A percentile compares a stretch with the other conserved stretches of the same genome.
Conservation (phyloP, 2,888 invertebrate species). For the Stomorhina lunata region DNA sequence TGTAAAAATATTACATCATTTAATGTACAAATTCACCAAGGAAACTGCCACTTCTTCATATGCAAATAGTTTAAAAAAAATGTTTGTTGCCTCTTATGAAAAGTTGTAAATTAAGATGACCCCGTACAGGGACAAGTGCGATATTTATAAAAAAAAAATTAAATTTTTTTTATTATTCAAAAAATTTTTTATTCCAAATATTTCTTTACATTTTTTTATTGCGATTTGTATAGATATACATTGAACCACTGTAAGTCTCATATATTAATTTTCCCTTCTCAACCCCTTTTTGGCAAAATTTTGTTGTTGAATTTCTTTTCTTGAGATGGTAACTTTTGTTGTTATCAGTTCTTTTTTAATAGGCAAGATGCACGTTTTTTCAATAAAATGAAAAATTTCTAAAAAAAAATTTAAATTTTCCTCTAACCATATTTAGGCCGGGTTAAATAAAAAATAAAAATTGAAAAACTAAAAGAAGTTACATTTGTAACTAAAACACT, state of each 20-base stretch:
- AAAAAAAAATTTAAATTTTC: conserved; percentile 55
- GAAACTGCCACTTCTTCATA: no score
- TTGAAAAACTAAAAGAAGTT: conserved; percentile 5
- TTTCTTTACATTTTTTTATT: background rate
- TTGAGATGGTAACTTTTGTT: conserved; percentile 6
- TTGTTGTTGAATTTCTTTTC: background rate
- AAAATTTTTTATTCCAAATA: no score
- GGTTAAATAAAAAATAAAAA: background rate
- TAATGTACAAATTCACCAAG: no score
- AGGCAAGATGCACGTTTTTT: conserved; percentile 67
- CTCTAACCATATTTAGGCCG: conserved; percentile 39
- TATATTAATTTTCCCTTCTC: background rate
- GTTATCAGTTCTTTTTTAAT: conserved; percentile 31
- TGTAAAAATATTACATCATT: no score
- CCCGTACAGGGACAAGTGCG: no score
- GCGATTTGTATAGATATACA: background rate
- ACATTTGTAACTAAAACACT: conserved; percentile 9
- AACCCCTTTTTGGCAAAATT: background rate
- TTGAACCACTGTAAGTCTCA: background rate
- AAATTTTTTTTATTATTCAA: no score
- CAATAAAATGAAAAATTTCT: conserved; percentile 68
- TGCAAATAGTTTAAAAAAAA: no score
- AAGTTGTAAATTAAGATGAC: no score
- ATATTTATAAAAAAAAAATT: no score
- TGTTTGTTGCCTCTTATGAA: no score